A percentile compares a stretch with the other conserved stretches of the same genome.
Evolutionary conservation across 2,797 vertebrate genomes (phyloP).

Genomic region (Peromyscus nudipes): DNA sequence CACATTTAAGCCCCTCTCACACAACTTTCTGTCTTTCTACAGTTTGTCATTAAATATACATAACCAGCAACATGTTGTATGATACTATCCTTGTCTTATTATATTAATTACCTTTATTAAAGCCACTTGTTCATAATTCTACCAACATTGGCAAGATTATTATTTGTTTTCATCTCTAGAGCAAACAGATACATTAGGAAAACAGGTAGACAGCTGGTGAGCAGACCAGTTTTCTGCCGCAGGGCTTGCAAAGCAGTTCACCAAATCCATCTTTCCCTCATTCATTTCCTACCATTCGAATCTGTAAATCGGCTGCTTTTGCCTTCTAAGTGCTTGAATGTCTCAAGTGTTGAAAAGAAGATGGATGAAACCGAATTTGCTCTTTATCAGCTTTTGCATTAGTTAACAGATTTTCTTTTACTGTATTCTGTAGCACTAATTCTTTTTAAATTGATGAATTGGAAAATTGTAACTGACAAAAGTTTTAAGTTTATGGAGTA

Average conservation of each 20-base stretch:
- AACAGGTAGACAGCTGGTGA: conserved; percentile 66
- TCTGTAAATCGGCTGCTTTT: conserved; percentile 60
- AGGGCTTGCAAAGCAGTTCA: conserved; percentile 47
- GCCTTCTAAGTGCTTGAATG: conserved; percentile 7
- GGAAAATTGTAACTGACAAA: neutral
- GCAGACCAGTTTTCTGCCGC: conserved; percentile 60
- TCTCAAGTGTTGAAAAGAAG: neutral
- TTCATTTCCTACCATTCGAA: conserved; percentile 63
- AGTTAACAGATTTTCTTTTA: neutral
- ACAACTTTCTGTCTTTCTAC: conserved; percentile 38
- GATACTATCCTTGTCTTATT: conserved; percentile 22
- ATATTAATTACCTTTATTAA: conserved; percentile 52
- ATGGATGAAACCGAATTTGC: neutral
- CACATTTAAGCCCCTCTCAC: conserved; percentile 36
- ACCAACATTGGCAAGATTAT: conserved; percentile 39
- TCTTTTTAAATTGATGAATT: neutral
- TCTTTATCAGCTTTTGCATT: neutral
- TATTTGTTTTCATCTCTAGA: conserved; percentile 69
- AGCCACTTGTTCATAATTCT: conserved; percentile 57
- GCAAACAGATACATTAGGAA: conserved; percentile 63
- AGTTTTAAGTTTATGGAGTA: neutral
- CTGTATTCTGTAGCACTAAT: neutral
- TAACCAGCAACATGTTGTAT: conserved; percentile 29
- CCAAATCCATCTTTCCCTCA: conserved; percentile 46
- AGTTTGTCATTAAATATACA: conserved; percentile 55